A percentile compares a stretch with the other conserved stretches of the same genome.
These are phyloP conservation scores for Tupaia tana DNA, from an alignment of 2,113 vertebrate species.

Conservation along the genomic window DNA sequence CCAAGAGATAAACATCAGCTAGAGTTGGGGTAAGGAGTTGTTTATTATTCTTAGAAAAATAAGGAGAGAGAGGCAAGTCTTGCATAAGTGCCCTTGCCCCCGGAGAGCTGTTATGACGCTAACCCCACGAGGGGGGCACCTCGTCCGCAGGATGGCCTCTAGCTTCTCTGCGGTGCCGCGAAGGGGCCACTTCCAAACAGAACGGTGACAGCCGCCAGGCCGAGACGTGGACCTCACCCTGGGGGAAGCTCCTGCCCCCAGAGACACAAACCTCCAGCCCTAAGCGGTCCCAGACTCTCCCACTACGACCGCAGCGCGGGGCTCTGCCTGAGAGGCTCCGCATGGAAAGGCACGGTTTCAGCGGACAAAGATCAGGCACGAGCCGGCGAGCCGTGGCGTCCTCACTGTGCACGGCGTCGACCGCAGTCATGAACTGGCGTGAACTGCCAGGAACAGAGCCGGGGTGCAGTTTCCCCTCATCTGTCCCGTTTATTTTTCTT, in stretches of 20 bases:
- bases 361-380: neutral
- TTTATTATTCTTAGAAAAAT: slow-evolving; percentile 68
- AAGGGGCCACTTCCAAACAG: neutral
- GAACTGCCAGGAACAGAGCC: slow-evolving; percentile 10
- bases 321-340: neutral
- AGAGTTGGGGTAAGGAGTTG: slow-evolving; percentile 39
- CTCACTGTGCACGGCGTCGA: neutral
- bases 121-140: neutral
- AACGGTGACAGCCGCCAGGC: neutral
- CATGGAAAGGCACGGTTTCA: slow-evolving; percentile 30
- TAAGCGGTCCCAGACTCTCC: neutral
- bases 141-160: neutral
- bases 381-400: neutral
- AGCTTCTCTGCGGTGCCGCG: rapidly evolving
- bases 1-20: slow-evolving; percentile 54
- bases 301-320: neutral
- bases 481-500: slow-evolving; percentile 22
- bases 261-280: neutral
- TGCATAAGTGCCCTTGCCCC: neutral
- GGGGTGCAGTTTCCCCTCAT: neutral
- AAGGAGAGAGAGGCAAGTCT: neutral
- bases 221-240: rapidly evolving
- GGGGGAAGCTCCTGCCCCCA: no score
- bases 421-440: slow-evolving; percentile 7
- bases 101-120: neutral